Evolutionary conservation across 2,888 invertebrate species (phyloP).

Genomic region (Teleiodes luculella): DNA sequence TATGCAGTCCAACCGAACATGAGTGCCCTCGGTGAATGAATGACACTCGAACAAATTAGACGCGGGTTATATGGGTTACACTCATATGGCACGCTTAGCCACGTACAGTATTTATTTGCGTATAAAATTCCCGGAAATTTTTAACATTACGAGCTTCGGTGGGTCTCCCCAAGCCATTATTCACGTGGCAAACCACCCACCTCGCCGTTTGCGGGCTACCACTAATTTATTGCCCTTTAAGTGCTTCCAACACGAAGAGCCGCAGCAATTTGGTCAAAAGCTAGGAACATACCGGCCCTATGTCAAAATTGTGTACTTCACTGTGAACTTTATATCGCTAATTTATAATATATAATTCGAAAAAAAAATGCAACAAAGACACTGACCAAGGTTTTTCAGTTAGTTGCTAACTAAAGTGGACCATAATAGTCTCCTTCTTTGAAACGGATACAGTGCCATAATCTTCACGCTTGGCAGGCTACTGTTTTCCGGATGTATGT

Average conservation of each 20-base stretch:
- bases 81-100: neutral
- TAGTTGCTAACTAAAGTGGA: too few relatives aligned
- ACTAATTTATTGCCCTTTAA: conserved; percentile 74
- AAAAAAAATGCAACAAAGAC: too few relatives aligned
- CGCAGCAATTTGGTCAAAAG: conserved; percentile 55
- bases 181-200: conserved; percentile 66
- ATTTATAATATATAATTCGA: too few relatives aligned
- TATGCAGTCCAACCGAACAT: neutral
- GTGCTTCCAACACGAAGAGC: conserved; percentile 57
- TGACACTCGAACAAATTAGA: neutral
- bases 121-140: conserved; percentile 24
- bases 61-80: neutral
- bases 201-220: conserved; percentile 68
- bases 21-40: neutral
- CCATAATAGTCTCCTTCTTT: too few relatives aligned
- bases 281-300: conserved; percentile 40
- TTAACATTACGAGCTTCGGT: conserved; percentile 46
- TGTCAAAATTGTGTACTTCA: conserved; percentile 22
- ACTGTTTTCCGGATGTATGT: too few relatives aligned
- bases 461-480: too few relatives aligned
- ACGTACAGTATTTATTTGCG: conserved; percentile 12
- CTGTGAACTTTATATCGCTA: neutral
- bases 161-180: conserved; percentile 61
- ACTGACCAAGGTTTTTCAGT: too few relatives aligned
- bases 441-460: too few relatives aligned